Evolutionary conservation across 2,888 invertebrate species (phyloP).

Genomic region (Melinaea menophilus): DNA sequence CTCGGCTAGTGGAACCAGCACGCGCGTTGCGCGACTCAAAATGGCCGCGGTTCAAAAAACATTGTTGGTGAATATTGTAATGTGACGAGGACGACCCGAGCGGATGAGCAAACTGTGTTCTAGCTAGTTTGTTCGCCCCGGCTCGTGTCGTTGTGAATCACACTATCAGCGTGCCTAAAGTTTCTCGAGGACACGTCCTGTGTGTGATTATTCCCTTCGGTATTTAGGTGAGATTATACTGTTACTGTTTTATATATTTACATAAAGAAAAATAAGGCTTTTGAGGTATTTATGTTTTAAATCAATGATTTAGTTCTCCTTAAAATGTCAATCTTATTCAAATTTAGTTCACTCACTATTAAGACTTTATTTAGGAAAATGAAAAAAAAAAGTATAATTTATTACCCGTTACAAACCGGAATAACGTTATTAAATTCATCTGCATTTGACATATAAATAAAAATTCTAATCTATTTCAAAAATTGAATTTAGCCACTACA

Average conservation of each 20-base stretch:
- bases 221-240: constrained; percentile 15
- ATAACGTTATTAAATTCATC: no score
- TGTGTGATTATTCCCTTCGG: constrained; percentile 38
- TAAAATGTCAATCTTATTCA: no score
- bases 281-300: background rate
- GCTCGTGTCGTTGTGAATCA: constrained; percentile 73
- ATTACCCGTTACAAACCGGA: no score
- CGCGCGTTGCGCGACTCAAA: constrained; percentile 39
- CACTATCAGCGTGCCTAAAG: constrained; percentile 32
- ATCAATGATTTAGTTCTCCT: no score
- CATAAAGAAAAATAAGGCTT: background rate
- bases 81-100: constrained; percentile 64
- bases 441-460: no score
- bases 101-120: constrained; percentile 75
- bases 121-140: constrained; percentile 78
- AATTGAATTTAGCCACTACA: no score
- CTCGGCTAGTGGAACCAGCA: constrained; percentile 49
- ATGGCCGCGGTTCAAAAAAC: constrained; percentile 17
- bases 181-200: constrained; percentile 40
- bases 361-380: no score
- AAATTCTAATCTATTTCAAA: no score
- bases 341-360: no score
- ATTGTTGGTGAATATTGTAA: constrained; percentile 21
- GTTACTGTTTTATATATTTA: background rate
- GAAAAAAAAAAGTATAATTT: no score